Evolutionary conservation across 64 coral and sea anemone genomes (phyloP).

Genomic region (Stichodactyla mertensii): DNA sequence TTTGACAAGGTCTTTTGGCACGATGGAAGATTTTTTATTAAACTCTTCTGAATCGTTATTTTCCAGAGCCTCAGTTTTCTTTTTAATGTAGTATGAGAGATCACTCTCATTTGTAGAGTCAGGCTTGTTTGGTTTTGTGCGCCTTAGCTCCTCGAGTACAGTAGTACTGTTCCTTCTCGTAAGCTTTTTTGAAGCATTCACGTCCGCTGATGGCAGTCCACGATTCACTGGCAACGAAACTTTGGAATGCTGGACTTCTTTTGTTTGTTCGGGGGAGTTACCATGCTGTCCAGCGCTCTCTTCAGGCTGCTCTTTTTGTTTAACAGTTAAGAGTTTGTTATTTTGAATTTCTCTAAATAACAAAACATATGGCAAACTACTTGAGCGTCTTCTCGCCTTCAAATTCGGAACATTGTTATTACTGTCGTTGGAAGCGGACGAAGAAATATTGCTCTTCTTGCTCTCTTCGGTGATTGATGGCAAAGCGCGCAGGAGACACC

Average conservation of each 20-base stretch:
- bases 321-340: not conserved
- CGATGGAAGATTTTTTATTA: not conserved
- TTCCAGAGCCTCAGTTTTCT: not conserved
- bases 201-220: not conserved
- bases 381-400: not conserved
- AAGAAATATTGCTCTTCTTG: not conserved
- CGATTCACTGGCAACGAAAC: not conserved
- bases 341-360: not conserved
- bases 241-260: not conserved
- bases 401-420: constrained; percentile 9
- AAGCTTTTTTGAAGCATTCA: not conserved
- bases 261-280: not conserved
- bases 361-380: not conserved
- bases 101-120: not conserved
- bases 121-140: not conserved
- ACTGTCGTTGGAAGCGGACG: not conserved
- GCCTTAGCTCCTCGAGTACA: not conserved
- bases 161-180: not conserved
- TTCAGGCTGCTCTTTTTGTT: not conserved
- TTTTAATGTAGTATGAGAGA: not conserved
- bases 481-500: not conserved
- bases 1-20: constrained; percentile 1
- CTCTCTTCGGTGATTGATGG: constrained; percentile 4
- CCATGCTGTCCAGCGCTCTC: not conserved
- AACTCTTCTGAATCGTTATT: not conserved